phyloP scores from a whole-genome alignment of 2,797 vertebrate species.

The Pipistrellus pipistrellus region DNA sequence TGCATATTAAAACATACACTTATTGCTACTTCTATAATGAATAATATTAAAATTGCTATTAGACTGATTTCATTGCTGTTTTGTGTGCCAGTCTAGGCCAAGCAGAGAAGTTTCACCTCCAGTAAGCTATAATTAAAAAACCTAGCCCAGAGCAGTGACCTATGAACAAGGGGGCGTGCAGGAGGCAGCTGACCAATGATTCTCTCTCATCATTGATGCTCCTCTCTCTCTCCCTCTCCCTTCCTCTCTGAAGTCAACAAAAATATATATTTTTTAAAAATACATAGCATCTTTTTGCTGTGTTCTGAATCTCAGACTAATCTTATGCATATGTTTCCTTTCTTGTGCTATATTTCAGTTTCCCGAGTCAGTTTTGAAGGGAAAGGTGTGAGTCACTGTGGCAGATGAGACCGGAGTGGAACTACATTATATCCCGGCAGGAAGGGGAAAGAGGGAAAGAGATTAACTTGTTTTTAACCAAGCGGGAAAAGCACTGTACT shows the following conservation, averaged over 20 bases:
- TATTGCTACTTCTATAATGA: neutral
- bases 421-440: neutral
- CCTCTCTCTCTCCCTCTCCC: too few species aligned
- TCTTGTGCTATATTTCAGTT: slow-evolving; percentile 27
- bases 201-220: too few species aligned
- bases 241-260: too few species aligned
- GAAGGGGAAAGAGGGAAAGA: neutral
- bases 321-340: neutral
- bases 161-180: too few species aligned
- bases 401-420: neutral
- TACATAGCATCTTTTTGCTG: neutral
- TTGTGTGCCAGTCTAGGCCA: neutral
- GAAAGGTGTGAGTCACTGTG: neutral
- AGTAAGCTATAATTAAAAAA: neutral
- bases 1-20: neutral
- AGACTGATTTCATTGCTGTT: neutral
- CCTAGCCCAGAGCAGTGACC: too few species aligned
- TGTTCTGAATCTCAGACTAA: neutral
- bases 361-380: neutral
- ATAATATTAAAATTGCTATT: neutral
- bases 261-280: neutral
- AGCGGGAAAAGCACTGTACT: neutral
- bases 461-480: neutral
- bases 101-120: neutral
- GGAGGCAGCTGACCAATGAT: too few species aligned